Conservation (phyloP, 1,140 invertebrate species). For the Maconellicoccus hirsutus region DNA sequence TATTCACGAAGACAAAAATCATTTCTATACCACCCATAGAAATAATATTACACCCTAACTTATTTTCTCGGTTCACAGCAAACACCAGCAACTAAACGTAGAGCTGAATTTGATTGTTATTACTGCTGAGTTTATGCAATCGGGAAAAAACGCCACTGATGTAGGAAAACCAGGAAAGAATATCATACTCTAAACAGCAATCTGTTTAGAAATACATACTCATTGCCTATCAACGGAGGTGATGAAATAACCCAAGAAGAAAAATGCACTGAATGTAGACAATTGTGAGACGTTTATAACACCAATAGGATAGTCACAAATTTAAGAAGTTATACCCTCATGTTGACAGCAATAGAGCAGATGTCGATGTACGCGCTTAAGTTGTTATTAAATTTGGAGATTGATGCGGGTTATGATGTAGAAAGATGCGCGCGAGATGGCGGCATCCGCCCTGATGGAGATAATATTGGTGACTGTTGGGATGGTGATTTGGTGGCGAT, state of each 20-base stretch:
- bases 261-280: not conserved
- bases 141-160: not conserved
- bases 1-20: no score
- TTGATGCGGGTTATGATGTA: constrained; percentile 7
- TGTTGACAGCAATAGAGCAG: constrained; percentile 7
- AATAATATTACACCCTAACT: no score
- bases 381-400: not conserved
- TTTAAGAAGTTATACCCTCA: constrained; percentile 9
- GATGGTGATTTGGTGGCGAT: constrained; percentile 7
- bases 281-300: not conserved
- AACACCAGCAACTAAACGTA: no score
- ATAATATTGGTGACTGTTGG: not conserved
- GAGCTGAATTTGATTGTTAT: no score
- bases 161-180: not conserved
- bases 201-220: not conserved
- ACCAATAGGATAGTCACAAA: not conserved
- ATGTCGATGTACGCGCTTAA: constrained; percentile 2
- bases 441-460: constrained; percentile 1
- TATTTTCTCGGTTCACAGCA: no score
- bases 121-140: no score
- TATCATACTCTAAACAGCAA: not conserved
- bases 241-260: not conserved
- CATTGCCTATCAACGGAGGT: not conserved
- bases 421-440: not conserved
- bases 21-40: no score